Evolutionary conservation across 2,888 invertebrate species (phyloP).

Genomic region (Archips crataeganus): DNA sequence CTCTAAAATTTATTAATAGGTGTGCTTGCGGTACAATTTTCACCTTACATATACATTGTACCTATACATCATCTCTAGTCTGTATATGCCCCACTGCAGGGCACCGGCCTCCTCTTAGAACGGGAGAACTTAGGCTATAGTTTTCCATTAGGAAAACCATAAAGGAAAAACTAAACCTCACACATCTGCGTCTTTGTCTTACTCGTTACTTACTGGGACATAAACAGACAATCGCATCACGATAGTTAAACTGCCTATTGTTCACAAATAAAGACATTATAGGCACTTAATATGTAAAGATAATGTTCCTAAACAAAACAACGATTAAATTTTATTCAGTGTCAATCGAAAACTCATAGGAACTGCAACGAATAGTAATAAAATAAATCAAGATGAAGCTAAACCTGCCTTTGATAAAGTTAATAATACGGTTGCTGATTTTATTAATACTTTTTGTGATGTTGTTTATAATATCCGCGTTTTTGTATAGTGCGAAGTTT

Average conservation of each 20-base stretch:
- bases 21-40: no score
- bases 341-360: slow-evolving; percentile 21
- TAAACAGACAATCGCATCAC: slow-evolving; percentile 15
- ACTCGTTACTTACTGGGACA: slow-evolving; percentile 2
- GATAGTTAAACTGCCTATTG: slow-evolving; percentile 28
- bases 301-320: slow-evolving; percentile 28
- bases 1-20: no score
- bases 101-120: no score
- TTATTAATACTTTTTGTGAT: slow-evolving; percentile 68
- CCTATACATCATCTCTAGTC: no score
- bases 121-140: no score
- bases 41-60: no score
- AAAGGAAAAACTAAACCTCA: neutral
- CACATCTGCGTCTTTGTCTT: neutral
- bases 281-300: slow-evolving; percentile 22
- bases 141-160: neutral
- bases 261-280: slow-evolving; percentile 27
- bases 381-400: slow-evolving; percentile 60
- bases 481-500: slow-evolving; percentile 71
- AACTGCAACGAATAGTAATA: slow-evolving; percentile 1
- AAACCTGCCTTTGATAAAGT: slow-evolving; percentile 60
- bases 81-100: no score
- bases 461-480: slow-evolving; percentile 65
- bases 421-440: slow-evolving; percentile 65
- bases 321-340: slow-evolving; percentile 20